Evolutionary conservation across 2,113 vertebrate genomes (phyloP), one percentile per base, ranked within the genome.

Genomic region (Pterophyllum scalare): DNA sequence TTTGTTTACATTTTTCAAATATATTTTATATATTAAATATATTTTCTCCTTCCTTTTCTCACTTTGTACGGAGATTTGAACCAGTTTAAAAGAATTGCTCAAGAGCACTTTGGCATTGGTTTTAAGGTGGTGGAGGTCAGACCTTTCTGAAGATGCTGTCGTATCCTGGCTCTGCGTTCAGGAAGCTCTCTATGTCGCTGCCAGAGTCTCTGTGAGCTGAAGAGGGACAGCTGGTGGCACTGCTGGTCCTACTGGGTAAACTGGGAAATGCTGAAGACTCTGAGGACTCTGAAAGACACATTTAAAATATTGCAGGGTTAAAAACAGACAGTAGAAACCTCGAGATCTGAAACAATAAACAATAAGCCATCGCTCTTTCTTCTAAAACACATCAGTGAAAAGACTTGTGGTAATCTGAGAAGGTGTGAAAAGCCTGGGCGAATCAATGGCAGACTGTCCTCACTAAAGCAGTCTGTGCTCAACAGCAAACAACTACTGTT

Each of bases 101-200:
- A 20, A 31, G 43, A 59, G 2, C 10, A 46, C 10, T 72, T 72
- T n/a, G 49, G 52, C 11, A 14, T 0, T 72, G 1, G 31, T 54
- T 31, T 0, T 0, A 77, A 60, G 12, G 43, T 2, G 24, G 20
- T 78, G 28, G 28, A 10, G 3, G 0, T 62, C 94, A 83, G 65
- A 96, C 96, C 95, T 96, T 96, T 85, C 76, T 87, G 83, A 95
- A 95, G 89, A 95, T 31, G 60, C 81, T 64, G 84, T 96, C 95
- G 62, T 92, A 93, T 80, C 87, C 93, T 0, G 91, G 72, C 57
- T 96, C 95, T 5, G 92, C 40, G 7, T 89, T 94, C 70, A 94
- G 82, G 64, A 95, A 80, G 72, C 93, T 93, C 22, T 96, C 95
- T 1, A 91, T 89, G 87, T 96, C 95, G 1, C 95, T 95, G 83